Conservation (phyloP, 2,113 vertebrate species). For the Sturnus vulgaris region DNA sequence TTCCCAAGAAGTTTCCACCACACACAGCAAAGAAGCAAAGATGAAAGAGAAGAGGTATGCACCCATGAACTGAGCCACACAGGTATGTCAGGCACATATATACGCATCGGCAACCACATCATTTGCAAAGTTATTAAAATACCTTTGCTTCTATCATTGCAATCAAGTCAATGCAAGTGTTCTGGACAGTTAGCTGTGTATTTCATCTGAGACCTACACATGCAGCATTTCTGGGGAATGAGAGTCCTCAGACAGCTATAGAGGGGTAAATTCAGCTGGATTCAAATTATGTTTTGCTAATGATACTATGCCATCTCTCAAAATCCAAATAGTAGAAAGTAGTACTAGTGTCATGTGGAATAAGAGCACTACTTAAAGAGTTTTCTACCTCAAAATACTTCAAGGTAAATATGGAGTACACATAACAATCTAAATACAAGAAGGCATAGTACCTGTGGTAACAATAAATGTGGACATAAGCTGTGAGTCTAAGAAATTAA, state of each 20-base stretch:
- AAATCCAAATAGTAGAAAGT: not conserved
- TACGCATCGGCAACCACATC: not conserved
- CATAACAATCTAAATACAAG: not conserved
- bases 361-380: not conserved
- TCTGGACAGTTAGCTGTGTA: not conserved
- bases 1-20: not conserved
- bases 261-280: not conserved
- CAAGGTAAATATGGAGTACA: not conserved
- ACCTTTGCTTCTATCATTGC: not conserved
- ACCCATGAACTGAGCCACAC: not conserved
- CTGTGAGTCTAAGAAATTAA: not conserved
- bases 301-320: not conserved
- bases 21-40: not conserved
- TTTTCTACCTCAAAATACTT: not conserved
- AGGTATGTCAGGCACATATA: not conserved
- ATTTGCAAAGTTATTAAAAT: slow-evolving; percentile 28
- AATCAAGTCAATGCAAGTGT: not conserved
- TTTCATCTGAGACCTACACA: not conserved
- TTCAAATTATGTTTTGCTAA: not conserved
- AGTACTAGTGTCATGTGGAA: not conserved
- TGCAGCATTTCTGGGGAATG: not conserved
- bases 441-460: not conserved
- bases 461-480: not conserved
- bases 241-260: not conserved
- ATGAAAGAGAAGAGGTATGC: slow-evolving; percentile 12